Base-by-base conservation (phyloP, 2,888 invertebrate species). In the Melitaea athalia region DNA sequence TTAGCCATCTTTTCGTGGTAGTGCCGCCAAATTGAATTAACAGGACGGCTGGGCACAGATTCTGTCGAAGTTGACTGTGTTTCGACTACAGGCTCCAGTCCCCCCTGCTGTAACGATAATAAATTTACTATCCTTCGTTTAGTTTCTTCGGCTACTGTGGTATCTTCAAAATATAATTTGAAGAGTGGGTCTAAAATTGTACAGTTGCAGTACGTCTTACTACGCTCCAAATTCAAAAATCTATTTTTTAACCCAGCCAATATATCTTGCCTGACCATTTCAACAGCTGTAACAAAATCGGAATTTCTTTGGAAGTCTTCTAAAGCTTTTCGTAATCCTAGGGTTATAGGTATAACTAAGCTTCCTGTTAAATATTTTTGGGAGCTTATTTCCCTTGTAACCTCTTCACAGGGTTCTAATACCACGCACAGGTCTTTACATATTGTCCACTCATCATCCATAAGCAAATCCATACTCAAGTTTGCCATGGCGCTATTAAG, bases 141-240 rank as follows among this genome's bases (percentile, higher is more conserved):
- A n/a, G n/a, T n/a, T n/a, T n/a, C n/a, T n/a, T n/a, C n/a, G n/a
- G 50, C 50, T n/a, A 15, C 10, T n/a, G 6, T 50, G 50, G 38
- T 57, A 14, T 67, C 67, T 0, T 15, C 14, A n/a, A 67, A 67
- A 52, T 67, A 67, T 38, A 67, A 55, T 52, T 67, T 67, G 12
- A 67, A 67, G n/a, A 62, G n/a, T 6, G 67, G 67, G 33, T 67
- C 67, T 7, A 67, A 45, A 17, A 67, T 63, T 43, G 59, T 33
- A 42, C 63, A 63, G 43, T 62, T 67, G 11, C 52, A 8, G 43
- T 59, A 67, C n/a, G 69, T 67, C 12, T 47, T 57, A 49, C 67
- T 64, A 1, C 52, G 50, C 14, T 64, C 17, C 17, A 64, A 15
- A 57, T 69, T 69, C 17, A 12, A 3, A 38, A 63, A 66, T 53